Evolutionary conservation across 2,888 invertebrate species (phyloP).

Genomic region (Drosophila bunnanda): DNA sequence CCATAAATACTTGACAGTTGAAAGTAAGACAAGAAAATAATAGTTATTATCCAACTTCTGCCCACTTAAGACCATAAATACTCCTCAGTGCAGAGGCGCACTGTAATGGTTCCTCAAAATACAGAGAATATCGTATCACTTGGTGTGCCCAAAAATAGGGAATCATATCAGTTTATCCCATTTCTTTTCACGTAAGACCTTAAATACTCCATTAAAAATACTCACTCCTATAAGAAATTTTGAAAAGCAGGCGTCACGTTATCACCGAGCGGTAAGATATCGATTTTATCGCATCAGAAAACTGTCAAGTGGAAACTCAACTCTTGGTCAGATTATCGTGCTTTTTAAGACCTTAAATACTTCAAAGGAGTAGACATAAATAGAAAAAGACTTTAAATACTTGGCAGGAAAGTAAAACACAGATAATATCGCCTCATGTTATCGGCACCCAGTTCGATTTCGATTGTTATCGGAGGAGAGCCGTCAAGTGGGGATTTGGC

Average conservation of each 20-base stretch:
- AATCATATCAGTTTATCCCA: slow-evolving; percentile 16
- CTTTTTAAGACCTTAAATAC: slow-evolving; percentile 2
- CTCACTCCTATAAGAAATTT: not conserved
- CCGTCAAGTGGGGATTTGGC: slow-evolving; percentile 1
- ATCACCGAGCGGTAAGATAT: not conserved
- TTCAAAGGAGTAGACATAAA: not conserved
- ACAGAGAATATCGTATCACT: not conserved
- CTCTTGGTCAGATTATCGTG: slow-evolving; percentile 2
- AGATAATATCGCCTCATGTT: not conserved
- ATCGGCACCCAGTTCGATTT: not conserved
- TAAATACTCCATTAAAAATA: not conserved
- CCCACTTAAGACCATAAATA: slow-evolving; percentile 8
- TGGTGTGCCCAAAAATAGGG: slow-evolving; percentile 3
- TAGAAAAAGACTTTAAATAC: not conserved
- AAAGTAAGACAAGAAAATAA: slow-evolving; percentile 7
- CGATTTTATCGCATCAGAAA: slow-evolving; percentile 3
- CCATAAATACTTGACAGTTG: slow-evolving; percentile 1
- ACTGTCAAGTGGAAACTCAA: not conserved
- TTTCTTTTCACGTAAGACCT: slow-evolving; percentile 4
- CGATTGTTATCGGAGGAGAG: not conserved
- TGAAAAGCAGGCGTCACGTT: not conserved
- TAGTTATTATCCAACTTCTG: not conserved
- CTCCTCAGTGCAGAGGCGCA: not conserved
- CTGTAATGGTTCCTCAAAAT: not conserved
- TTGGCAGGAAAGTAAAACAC: not conserved